These are phyloP conservation scores for Torymus texanus DNA, from an alignment of 2,888 invertebrate species.

Conservation along the genomic window DNA sequence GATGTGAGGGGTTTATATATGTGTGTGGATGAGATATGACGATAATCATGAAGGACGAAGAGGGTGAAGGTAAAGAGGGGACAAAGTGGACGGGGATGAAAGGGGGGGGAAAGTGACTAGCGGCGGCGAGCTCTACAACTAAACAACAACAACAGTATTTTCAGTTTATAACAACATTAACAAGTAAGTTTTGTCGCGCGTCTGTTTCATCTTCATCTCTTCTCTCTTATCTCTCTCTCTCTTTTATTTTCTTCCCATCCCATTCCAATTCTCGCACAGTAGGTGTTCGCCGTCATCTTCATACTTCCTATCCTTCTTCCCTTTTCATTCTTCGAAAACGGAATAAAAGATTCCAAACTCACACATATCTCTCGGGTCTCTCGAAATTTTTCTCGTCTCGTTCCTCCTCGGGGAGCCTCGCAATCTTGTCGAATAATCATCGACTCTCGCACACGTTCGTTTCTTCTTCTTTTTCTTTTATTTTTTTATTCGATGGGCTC, in stretches of 20 bases:
- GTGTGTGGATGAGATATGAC: slow-evolving; percentile 14
- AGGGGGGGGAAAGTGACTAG: slow-evolving; percentile 71
- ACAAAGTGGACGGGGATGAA: slow-evolving; percentile 22
- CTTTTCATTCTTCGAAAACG: slow-evolving; percentile 11
- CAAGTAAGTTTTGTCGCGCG: slow-evolving; percentile 71
- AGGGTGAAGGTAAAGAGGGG: slow-evolving; percentile 6
- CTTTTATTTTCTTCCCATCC: slow-evolving; percentile 27
- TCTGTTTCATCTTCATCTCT: slow-evolving; percentile 54
- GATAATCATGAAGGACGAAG: slow-evolving; percentile 35
- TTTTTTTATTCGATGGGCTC: slow-evolving; percentile 6
- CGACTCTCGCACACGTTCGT: too few relatives aligned
- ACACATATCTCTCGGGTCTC: neutral
- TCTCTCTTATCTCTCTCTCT: slow-evolving; percentile 42
- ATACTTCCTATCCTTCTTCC: neutral
- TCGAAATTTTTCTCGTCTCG: slow-evolving; percentile 24
- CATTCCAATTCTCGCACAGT: slow-evolving; percentile 47
- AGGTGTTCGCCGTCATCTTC: neutral
- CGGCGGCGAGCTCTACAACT: slow-evolving; percentile 76
- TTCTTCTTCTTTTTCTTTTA: too few relatives aligned
- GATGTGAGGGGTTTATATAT: too few relatives aligned
- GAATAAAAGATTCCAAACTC: slow-evolving; percentile 20
- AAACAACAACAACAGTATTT: slow-evolving; percentile 76
- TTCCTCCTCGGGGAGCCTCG: slow-evolving; percentile 7
- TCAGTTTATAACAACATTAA: slow-evolving; percentile 76
- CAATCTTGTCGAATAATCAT: too few relatives aligned